phyloP scores from a whole-genome alignment of 2,113 vertebrate genomes.

The Thinocorus orbignyianus region DNA sequence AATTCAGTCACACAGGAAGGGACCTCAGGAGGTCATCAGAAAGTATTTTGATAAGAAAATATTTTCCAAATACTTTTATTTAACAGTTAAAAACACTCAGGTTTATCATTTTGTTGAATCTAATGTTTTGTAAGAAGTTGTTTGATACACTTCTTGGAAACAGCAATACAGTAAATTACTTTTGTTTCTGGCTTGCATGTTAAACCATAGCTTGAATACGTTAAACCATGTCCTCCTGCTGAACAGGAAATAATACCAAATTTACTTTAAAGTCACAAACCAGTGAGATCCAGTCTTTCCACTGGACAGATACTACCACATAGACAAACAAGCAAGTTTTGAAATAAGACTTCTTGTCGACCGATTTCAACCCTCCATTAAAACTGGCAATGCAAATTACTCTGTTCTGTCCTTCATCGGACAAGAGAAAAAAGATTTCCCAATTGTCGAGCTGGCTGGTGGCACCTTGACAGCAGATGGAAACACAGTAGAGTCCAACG shows the following conservation, averaged over 20 bases:
- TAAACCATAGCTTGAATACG: not conserved
- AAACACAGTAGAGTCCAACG: not conserved
- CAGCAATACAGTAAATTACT: not conserved
- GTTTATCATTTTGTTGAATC: not conserved
- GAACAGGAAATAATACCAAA: not conserved
- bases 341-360: not conserved
- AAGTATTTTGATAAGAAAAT: not conserved
- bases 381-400: conserved; percentile 7
- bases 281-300: conserved; percentile 7
- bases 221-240: not conserved
- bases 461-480: conserved; percentile 12
- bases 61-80: not conserved
- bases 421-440: conserved; percentile 32
- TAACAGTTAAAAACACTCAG: not conserved
- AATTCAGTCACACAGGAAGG: not conserved
- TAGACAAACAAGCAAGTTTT: not conserved
- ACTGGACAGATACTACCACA: not conserved
- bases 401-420: not conserved
- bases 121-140: not conserved
- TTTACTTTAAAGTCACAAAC: not conserved
- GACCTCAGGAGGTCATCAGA: not conserved
- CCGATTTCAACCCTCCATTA: not conserved
- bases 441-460: conserved; percentile 15
- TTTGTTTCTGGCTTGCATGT: not conserved
- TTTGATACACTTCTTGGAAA: not conserved